Conservation (phyloP, 2,888 invertebrate genomes). For the Dexiosoma caninum region DNA sequence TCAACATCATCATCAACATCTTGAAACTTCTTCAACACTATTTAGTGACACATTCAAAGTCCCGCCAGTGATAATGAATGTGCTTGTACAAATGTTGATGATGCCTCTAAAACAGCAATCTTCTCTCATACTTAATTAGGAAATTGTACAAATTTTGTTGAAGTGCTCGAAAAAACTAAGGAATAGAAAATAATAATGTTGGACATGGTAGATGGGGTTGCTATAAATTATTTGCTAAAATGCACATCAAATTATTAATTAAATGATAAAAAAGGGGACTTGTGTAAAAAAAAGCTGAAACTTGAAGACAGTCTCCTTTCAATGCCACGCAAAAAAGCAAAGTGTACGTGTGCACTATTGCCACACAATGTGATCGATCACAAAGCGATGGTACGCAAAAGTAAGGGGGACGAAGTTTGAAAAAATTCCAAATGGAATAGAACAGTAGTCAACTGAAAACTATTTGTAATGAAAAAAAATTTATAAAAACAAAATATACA, state of each 20-base stretch:
- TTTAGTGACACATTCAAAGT: slow-evolving; percentile 33
- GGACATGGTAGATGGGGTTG: background rate
- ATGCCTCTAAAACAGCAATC: background rate
- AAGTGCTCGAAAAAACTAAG: slow-evolving; percentile 4
- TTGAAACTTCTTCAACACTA: slow-evolving; percentile 45
- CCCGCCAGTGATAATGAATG: background rate
- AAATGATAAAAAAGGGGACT: background rate
- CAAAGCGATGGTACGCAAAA: too few relatives aligned
- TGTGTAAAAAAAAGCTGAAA: background rate
- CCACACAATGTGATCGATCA: background rate
- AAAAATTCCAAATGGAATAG: too few relatives aligned
- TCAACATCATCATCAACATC: slow-evolving; percentile 22
- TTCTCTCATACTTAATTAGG: slow-evolving; percentile 39
- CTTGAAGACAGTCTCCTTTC: background rate
- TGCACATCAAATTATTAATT: background rate
- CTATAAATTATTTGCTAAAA: background rate
- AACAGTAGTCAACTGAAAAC: too few relatives aligned
- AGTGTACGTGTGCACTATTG: background rate
- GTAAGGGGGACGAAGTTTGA: too few relatives aligned
- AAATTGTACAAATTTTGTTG: slow-evolving; percentile 34
- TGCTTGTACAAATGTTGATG: background rate
- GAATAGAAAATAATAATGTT: background rate
- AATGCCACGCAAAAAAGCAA: background rate
- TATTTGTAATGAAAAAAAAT: too few relatives aligned
- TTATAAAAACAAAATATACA: too few relatives aligned